Conservation (phyloP, 2,888 invertebrate genomes). For the Eremobia ochroleuca region DNA sequence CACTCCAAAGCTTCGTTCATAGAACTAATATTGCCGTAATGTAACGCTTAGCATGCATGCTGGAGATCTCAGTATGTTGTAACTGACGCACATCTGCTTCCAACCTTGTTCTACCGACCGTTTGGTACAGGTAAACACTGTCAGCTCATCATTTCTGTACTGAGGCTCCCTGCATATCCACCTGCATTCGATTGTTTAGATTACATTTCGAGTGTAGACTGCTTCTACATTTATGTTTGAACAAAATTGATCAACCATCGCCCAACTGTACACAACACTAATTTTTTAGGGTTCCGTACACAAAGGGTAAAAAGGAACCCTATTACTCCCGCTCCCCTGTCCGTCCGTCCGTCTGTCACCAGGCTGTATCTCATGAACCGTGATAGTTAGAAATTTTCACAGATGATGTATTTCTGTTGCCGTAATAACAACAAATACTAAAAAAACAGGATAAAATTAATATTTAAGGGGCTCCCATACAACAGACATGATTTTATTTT, state of each 20-base stretch:
- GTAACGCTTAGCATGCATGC: neutral
- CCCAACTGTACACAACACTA: neutral
- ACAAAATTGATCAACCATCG: neutral
- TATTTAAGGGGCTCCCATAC: no score
- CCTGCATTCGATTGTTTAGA: neutral
- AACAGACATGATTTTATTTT: no score
- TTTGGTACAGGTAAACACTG: slow-evolving; percentile 27
- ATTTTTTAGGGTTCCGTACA: no score
- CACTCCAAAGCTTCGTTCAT: neutral
- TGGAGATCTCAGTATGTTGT: neutral
- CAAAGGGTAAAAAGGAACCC: no score
- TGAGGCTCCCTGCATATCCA: neutral
- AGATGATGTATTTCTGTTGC: no score
- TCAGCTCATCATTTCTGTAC: slow-evolving; percentile 24
- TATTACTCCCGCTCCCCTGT: no score
- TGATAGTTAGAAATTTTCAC: no score
- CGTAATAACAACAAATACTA: no score
- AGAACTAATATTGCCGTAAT: neutral
- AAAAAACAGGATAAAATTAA: no score
- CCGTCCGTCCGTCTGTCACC: no score
- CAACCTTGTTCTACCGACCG: slow-evolving; percentile 7
- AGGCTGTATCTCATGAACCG: no score
- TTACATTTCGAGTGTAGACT: neutral
- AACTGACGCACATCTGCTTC: slow-evolving; percentile 18
- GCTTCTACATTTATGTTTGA: neutral